phyloP scores from a whole-genome alignment of 2,888 invertebrate species.

The Mesochorus sp. region DNA sequence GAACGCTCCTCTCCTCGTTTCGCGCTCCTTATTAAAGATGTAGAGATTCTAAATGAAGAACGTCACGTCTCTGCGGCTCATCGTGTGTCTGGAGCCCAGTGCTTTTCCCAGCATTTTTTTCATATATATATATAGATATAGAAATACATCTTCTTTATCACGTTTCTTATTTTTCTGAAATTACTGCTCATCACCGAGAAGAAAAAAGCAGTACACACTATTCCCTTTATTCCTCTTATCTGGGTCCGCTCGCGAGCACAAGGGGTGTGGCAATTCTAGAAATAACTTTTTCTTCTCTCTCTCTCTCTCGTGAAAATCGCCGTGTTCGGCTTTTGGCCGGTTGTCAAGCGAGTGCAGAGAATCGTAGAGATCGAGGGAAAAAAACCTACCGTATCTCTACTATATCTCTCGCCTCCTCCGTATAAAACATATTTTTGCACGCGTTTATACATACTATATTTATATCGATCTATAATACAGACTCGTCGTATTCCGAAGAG shows the following conservation, averaged over 20 bases:
- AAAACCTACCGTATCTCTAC: conserved; percentile 58
- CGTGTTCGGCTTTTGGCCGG: conserved; percentile 53
- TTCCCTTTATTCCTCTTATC: too few relatives aligned
- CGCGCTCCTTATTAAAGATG: conserved; percentile 69
- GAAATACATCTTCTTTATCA: not conserved
- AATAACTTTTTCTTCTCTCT: conserved; percentile 57
- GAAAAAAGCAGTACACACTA: not conserved
- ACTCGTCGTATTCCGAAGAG: too few relatives aligned
- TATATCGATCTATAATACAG: too few relatives aligned
- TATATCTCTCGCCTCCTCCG: too few relatives aligned
- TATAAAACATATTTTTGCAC: too few relatives aligned
- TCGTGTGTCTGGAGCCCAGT: conserved; percentile 1
- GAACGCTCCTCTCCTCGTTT: conserved; percentile 44
- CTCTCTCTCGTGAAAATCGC: conserved; percentile 43
- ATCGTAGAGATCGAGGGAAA: conserved; percentile 9
- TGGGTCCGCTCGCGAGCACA: not conserved
- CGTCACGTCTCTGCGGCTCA: conserved; percentile 28
- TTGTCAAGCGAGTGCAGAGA: too few relatives aligned
- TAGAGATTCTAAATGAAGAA: conserved; percentile 71
- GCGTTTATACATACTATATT: too few relatives aligned
- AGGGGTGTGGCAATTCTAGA: conserved; percentile 31
- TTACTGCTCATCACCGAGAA: conserved; percentile 1
- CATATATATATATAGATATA: not conserved
- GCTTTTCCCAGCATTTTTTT: conserved; percentile 5
- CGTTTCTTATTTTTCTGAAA: conserved; percentile 4